Evolutionary conservation across 2,113 vertebrate genomes (phyloP).

Genomic region (Alaudala cheleensis): DNA sequence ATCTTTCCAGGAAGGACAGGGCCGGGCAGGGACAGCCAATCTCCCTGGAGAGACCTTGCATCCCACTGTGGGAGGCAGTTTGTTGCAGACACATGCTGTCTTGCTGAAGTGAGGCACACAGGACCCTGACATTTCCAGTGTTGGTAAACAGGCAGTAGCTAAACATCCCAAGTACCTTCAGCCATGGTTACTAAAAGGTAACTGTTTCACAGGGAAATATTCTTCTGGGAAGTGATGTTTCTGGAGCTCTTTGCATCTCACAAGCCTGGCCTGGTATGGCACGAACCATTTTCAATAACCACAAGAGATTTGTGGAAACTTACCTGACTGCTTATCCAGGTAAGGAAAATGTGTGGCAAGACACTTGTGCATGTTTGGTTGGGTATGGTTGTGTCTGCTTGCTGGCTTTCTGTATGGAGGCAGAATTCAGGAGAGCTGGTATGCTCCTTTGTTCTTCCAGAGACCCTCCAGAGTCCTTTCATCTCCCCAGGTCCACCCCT

Average conservation of each 20-base stretch:
- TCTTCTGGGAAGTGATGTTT: constrained; percentile 64
- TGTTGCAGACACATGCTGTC: not conserved
- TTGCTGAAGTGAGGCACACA: not conserved
- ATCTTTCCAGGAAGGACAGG: not conserved
- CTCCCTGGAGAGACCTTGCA: not conserved
- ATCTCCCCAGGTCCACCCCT: not conserved
- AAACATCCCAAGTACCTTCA: not conserved
- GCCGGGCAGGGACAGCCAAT: not conserved
- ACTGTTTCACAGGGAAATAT: constrained; percentile 67
- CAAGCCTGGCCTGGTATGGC: constrained; percentile 84
- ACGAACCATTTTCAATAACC: constrained; percentile 78
- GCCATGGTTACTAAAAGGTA: not conserved
- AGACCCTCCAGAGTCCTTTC: not conserved
- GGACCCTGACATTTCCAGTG: not conserved
- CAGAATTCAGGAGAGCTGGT: not conserved
- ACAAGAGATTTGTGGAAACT: constrained; percentile 78
- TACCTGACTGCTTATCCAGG: constrained; percentile 79
- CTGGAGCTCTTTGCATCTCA: constrained; percentile 82
- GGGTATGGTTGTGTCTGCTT: not conserved
- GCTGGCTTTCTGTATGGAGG: not conserved
- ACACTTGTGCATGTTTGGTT: not conserved
- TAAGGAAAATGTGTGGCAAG: not conserved
- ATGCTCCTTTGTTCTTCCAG: not conserved
- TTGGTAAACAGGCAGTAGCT: not conserved
- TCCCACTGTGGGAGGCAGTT: not conserved